These are phyloP conservation scores for Eilema sororculum DNA, from an alignment of 2,888 invertebrate genomes.

Conservation along the genomic window DNA sequence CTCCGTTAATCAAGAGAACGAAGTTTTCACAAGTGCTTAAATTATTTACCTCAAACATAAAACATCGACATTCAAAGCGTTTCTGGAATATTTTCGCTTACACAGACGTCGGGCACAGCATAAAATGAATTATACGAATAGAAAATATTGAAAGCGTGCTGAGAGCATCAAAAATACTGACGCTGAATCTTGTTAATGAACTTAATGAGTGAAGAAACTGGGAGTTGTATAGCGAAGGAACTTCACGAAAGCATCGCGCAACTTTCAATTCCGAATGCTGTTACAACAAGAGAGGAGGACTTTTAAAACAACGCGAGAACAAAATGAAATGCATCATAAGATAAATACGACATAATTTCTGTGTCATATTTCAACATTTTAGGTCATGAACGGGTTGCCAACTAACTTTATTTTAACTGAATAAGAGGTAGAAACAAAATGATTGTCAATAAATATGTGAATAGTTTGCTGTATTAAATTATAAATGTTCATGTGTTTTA, in stretches of 20 bases:
- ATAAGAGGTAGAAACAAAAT: conserved; percentile 5
- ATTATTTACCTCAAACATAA: conserved; percentile 85
- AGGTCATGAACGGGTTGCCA: conserved; percentile 32
- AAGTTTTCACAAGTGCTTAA: conserved; percentile 84
- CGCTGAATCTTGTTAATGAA: conserved; percentile 82
- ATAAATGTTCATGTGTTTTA: neutral
- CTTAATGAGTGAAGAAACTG: conserved; percentile 80
- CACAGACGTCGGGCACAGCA: conserved; percentile 73
- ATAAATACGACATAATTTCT: conserved; percentile 60
- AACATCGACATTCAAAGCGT: conserved; percentile 83
- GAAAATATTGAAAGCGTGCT: conserved; percentile 79
- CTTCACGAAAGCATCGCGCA: conserved; percentile 72
- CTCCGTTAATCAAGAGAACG: conserved; percentile 81
- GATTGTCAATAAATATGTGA: conserved; percentile 35
- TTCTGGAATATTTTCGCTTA: conserved; percentile 80
- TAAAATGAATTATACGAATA: conserved; percentile 79
- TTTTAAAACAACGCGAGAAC: conserved; percentile 58
- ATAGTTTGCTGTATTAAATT: neutral
- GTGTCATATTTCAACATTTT: conserved; percentile 51
- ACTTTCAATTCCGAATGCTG: conserved; percentile 76
- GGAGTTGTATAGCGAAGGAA: conserved; percentile 71
- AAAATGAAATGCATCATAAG: conserved; percentile 72
- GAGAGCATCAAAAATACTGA: conserved; percentile 80
- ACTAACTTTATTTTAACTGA: conserved; percentile 35
- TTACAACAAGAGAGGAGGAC: conserved; percentile 63